Percentiles rank a stretch among this genome's conserved stretches.
phyloP scores from a whole-genome alignment of 2,113 vertebrate genomes.

The Rynchops niger region DNA sequence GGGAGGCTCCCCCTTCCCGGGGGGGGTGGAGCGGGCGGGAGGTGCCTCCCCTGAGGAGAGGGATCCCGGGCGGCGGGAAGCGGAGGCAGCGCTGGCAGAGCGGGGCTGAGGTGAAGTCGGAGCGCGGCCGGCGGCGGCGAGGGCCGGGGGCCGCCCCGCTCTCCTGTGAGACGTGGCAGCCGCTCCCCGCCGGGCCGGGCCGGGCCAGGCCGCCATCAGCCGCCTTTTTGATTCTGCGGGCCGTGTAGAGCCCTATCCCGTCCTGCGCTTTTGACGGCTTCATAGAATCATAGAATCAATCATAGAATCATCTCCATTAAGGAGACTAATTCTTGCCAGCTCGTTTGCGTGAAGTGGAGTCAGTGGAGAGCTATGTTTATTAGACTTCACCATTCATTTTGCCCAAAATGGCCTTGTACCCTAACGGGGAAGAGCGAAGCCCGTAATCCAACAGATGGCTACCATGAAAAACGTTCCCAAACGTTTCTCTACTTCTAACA shows the following conservation, averaged over 20 bases:
- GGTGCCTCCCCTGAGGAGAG: neutral
- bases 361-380: neutral
- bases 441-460: neutral
- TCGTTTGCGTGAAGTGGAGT: neutral
- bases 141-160: neutral
- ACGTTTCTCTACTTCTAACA: neutral
- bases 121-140: neutral
- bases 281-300: slow-evolving; percentile 54
- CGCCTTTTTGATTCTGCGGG: slow-evolving; percentile 95
- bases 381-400: neutral
- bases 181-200: neutral
- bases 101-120: neutral
- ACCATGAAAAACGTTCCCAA: neutral
- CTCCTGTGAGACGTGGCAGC: slow-evolving; percentile 47
- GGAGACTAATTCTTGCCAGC: neutral
- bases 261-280: slow-evolving; percentile 94
- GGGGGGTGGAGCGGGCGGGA: neutral
- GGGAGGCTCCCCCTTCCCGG: neutral
- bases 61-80: neutral
- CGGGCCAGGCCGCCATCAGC: slow-evolving; percentile 66
- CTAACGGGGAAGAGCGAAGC: neutral
- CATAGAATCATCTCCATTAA: slow-evolving; percentile 47
- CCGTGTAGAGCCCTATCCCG: slow-evolving; percentile 96
- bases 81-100: neutral
- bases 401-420: neutral